These are phyloP conservation scores for Sthenelais limicola DNA, from an alignment of 2,888 invertebrate genomes.

Conservation along the genomic window DNA sequence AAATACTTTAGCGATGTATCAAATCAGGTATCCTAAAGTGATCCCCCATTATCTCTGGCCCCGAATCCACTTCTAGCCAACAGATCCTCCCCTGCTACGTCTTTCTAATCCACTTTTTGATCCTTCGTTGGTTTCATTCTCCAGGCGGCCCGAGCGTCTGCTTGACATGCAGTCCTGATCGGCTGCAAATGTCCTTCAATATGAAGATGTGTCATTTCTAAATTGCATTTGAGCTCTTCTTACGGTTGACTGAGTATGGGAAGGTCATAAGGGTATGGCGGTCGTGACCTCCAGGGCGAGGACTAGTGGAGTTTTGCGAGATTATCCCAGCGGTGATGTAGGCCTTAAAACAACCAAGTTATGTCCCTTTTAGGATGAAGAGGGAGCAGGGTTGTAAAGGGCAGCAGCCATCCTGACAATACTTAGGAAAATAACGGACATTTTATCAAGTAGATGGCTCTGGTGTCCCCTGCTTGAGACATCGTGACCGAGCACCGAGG, in stretches of 20 bases:
- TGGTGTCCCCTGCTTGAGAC: too few species aligned
- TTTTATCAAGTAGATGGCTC: too few species aligned
- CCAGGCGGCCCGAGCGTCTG: neutral
- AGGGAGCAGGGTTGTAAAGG: too few species aligned
- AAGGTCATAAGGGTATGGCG: conserved; percentile 1
- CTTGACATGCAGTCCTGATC: neutral
- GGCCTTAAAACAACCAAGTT: conserved; percentile 14
- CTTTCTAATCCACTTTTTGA: neutral
- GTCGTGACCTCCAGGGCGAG: neutral
- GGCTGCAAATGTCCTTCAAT: neutral
- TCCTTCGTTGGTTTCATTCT: neutral
- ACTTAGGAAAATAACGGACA: too few species aligned
- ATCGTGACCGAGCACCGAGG: too few species aligned
- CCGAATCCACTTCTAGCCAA: conserved; percentile 17
- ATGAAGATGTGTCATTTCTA: conserved; percentile 4
- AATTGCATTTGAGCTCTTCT: conserved; percentile 7
- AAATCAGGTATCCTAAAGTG: too few species aligned
- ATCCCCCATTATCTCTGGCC: neutral
- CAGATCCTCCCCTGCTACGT: neutral
- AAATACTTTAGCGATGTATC: too few species aligned
- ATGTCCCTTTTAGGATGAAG: too few species aligned
- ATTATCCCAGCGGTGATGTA: neutral
- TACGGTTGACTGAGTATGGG: conserved; percentile 21
- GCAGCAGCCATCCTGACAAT: too few species aligned
- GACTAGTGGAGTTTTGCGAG: neutral